phyloP scores from a whole-genome alignment of 2,797 vertebrate genomes.

The Acrossocheilus fasciatus region DNA sequence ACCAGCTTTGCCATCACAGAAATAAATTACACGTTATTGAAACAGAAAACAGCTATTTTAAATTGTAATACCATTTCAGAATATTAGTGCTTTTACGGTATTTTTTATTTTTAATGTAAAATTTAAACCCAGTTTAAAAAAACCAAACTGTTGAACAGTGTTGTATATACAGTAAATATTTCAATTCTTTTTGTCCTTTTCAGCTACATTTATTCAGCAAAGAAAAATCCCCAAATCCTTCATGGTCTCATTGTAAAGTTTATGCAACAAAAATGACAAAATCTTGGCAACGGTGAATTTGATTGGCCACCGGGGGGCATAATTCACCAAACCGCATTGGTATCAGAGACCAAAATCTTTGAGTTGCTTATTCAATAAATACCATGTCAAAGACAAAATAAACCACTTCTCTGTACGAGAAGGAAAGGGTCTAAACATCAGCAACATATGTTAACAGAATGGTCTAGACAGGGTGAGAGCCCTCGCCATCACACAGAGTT shows the following conservation, averaged over 20 bases:
- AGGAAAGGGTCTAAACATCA: conserved; percentile 45
- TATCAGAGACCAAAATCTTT: conserved; percentile 22
- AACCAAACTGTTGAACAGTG: not conserved
- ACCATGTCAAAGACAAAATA: conserved; percentile 27
- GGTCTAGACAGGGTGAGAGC: conserved; percentile 39
- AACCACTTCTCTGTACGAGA: conserved; percentile 20
- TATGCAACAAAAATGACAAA: conserved; percentile 2
- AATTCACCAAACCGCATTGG: conserved; percentile 24
- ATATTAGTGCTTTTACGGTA: not conserved
- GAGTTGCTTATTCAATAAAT: conserved; percentile 4
- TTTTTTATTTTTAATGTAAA: not conserved
- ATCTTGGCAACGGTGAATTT: conserved; percentile 1
- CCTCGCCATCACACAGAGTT: conserved; percentile 25
- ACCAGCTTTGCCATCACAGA: not conserved
- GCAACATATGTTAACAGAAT: conserved; percentile 32
- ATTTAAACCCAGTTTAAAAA: not conserved
- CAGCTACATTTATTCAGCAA: not conserved
- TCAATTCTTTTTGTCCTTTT: not conserved
- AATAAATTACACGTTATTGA: not conserved
- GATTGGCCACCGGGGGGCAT: conserved; percentile 13
- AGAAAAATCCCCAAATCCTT: not conserved
- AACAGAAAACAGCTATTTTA: not conserved
- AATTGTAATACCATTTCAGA: not conserved
- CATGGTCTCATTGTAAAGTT: not conserved
- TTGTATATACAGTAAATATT: not conserved